A percentile compares a stretch with the other conserved stretches of the same genome.
These are phyloP conservation scores for Indri indri DNA, from an alignment of 2,113 vertebrate species.

Conservation along the genomic window DNA sequence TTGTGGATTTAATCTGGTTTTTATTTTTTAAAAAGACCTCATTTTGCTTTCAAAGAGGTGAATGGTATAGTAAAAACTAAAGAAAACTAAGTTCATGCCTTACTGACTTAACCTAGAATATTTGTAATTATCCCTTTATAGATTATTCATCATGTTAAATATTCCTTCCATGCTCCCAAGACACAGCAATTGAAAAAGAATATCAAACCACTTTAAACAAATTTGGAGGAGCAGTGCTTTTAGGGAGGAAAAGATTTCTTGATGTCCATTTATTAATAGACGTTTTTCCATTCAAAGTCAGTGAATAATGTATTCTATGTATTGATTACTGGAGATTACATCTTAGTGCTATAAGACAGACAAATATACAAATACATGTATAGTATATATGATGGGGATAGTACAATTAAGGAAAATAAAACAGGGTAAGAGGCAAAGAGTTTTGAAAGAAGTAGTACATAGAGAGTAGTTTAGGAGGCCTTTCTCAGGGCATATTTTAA, in stretches of 20 bases:
- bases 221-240: background rate
- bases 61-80: slow-evolving; percentile 32
- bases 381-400: background rate
- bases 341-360: background rate
- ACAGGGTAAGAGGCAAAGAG: background rate
- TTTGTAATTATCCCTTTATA: slow-evolving; percentile 49
- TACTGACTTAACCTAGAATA: slow-evolving; percentile 33
- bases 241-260: background rate
- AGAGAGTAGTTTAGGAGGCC: background rate
- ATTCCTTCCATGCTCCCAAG: background rate
- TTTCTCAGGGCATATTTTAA: background rate
- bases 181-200: slow-evolving; percentile 15
- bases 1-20: background rate
- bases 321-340: background rate
- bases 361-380: background rate
- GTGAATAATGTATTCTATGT: background rate
- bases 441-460: background rate
- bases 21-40: slow-evolving; percentile 37
- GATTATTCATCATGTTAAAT: slow-evolving; percentile 54
- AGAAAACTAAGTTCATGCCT: background rate
- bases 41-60: slow-evolving; percentile 8
- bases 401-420: background rate
- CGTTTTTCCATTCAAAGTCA: background rate
- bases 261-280: background rate
- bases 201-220: slow-evolving; percentile 2